Base-by-base conservation (phyloP, 2,797 vertebrate genomes). In the Scarus forsteni region DNA sequence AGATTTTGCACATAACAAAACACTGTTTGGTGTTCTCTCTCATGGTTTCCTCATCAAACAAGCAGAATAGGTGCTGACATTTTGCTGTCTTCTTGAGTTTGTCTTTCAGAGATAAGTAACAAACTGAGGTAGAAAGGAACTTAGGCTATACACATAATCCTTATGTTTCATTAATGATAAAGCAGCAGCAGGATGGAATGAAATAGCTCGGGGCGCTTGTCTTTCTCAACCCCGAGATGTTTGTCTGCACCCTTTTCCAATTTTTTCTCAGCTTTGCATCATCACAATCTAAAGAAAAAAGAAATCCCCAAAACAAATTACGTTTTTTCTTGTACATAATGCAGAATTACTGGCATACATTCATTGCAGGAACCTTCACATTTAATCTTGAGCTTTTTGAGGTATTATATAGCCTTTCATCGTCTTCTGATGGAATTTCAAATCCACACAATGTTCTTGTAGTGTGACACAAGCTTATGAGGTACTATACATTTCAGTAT, bases 401-500 rank as follows among this genome's bases (percentile, higher is more conserved):
- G 96, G 95, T 97, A 97, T 77, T 70, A 43, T 78, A 80, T 46
- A 97, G 95, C 95, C 95, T 96, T 94, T 94, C 91, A 90, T 57
- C 63, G 66, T 80, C 83, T 75, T 93, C 95, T 93, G 94, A 96
- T 94, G 94, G 90, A 94, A 96, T 95, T 96, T 94, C 91, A 95
- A 96, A 96, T 92, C 91, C 94, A 94, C 95, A 91, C 94, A 96
- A 95, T 95, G 93, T 94, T 96, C 93, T 95, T 93, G 94, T 94
- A 94, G 92, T 96, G 95, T 94, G 93, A 96, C 96, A 96, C 95
- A 96, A 96, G 96, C 94, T 93, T 95, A 96, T 97, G 97, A 98
- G 97, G 96, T 98, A 98, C 96, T 96, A 91, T 96, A 97, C 96
- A 98, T 95, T 95, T 97, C 95, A 96, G 95, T 94, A 96, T 96